Base-by-base conservation (phyloP, 2,888 invertebrate species). In the Lycia hirtaria region DNA sequence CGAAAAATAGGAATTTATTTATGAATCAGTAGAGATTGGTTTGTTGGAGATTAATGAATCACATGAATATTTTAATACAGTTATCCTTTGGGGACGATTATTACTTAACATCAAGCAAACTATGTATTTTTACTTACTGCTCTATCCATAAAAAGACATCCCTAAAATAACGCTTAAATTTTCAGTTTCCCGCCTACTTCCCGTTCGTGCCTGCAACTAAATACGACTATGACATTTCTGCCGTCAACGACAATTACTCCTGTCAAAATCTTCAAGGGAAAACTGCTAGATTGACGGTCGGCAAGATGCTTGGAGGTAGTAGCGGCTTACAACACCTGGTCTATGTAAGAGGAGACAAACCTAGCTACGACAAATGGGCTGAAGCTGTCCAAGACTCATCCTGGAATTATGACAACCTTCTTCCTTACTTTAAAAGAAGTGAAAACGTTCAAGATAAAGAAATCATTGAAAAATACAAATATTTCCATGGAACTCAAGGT, bases 251-350 rank as follows among this genome's bases (percentile, higher is more conserved):
- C 9, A 26, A 32, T 3, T 49, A 57, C 15, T 33, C 52, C 3
- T 53, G 38, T 20, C 58, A 60, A 15, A 28, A 54, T 17, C 40
- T 41, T 4, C 45, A 47, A 19, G 54, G 47, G 1, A 17, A 9
- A 4, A 14, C 32, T 15, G 19, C 10, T 1, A 9, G 28, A 9
- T 7, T 62, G 2, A 57, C 57, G 0, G 33, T 33, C 9, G 67
- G 67, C n/a, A 67, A 67, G 26, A 57, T 60, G 56, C 12, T 64
- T 4, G 64, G 67, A 10, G 67, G 64, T 0, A 54, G 44, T 7
- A 51, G 64, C 15, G 9, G 40, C 1, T n/a, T 68, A 0, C 53
- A 64, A 12, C 67, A 68, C 30, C 1, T 51, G 0, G 33, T 67
- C 3, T 32, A 22, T 4, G 30, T 52, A 10, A 22, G 52, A 2